Evolutionary conservation across 2,113 vertebrate genomes (phyloP).

Genomic region (Psammodynastes pulverulentus): DNA sequence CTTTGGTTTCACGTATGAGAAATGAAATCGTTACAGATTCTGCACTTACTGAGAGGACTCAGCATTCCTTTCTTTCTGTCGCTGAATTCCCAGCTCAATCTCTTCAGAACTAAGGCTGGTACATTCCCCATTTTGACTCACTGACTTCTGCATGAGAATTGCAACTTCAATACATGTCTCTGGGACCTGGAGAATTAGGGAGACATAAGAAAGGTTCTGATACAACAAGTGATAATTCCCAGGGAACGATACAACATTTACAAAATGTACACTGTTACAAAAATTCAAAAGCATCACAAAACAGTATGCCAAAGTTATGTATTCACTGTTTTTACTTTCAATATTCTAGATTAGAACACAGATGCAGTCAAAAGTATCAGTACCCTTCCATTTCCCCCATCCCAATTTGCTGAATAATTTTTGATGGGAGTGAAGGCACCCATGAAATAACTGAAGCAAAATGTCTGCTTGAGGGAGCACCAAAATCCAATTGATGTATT

Average conservation of each 20-base stretch:
- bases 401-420: not conserved
- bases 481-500: not conserved
- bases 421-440: not conserved
- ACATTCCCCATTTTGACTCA: slow-evolving; percentile 60
- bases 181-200: slow-evolving; percentile 74
- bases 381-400: not conserved
- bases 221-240: not conserved
- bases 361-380: not conserved
- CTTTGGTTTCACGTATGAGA: not conserved
- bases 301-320: not conserved
- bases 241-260: not conserved
- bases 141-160: slow-evolving; percentile 76
- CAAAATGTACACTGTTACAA: no score
- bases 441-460: not conserved
- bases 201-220: not conserved
- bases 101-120: slow-evolving; percentile 71
- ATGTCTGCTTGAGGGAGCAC: not conserved
- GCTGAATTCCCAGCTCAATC: slow-evolving; percentile 73
- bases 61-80: slow-evolving; percentile 79
- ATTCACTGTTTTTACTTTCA: not conserved
- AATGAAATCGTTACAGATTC: not conserved
- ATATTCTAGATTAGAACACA: not conserved
- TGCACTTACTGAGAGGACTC: slow-evolving; percentile 82
- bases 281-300: not conserved
- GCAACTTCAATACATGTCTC: slow-evolving; percentile 76